Evolutionary conservation across 2,888 invertebrate species (phyloP), one percentile per base, ranked within the genome.

Genomic region (Rhingia rostrata): DNA sequence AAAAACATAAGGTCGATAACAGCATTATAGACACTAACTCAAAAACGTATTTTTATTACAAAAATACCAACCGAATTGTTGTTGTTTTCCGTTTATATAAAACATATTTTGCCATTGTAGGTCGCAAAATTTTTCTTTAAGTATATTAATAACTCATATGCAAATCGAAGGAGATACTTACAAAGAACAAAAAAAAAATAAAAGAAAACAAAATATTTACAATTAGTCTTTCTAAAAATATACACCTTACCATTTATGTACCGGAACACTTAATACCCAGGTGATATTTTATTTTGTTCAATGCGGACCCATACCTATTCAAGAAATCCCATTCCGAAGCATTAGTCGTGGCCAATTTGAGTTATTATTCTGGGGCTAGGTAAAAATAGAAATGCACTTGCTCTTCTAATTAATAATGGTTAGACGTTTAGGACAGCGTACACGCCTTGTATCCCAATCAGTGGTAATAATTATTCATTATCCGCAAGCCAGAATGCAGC

Each of bases 211-310:
- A 64, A 70, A 33, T 49, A 53, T 60, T 72, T 66, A 77, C 66
- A 82, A 70, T 54, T 41, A 66, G 12, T 66, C 14, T 53, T 14
- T 45, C 70, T 77, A 75, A 49, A 73, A 78, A 79, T 84, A 79
- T 79, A 79, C 53, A 32, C 47, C 63, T 67, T 53, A 56, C 83
- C 83, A 79, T 84, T 74, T 84, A 84, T 79, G 83, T 74, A 74
- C 74, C 79, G 67, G 78, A 79, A 74, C 64, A 84, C 64, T 54
- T 74, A 84, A 84, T 69, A 84, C 83, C 74, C 79, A 84, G 83
- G 83, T 84, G 79, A 79, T 84, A 41, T 69, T 53, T 75, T 69
- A 39, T 51, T 64, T 54, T 37, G 0, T 64, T 64, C 64, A 53
- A 64, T 43, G 30, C 43, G 4, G 12, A 4, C 22, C 6, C 7